Evolutionary conservation across 2,113 vertebrate species (phyloP), one percentile per base, ranked within the genome.

Genomic region (Ellobius talpinus): DNA sequence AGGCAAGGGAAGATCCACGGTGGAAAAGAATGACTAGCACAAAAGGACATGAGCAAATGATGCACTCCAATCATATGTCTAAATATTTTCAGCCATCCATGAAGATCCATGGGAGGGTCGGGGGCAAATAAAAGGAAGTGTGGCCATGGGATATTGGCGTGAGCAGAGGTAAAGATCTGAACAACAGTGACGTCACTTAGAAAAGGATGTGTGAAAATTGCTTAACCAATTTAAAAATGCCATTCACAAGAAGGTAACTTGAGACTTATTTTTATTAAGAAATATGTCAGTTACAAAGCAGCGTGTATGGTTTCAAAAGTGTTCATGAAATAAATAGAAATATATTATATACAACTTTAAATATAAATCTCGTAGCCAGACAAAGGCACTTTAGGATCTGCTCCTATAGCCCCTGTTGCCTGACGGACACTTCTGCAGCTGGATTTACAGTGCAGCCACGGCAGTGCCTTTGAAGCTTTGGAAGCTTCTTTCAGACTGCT

Each of bases 321-420:
- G 72, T 36, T 97, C 78, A 97, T 16, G 90, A 94, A 97, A 97
- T 98, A 98, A 98, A 91, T 98, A 97, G 94, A 93, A 88, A 88
- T 81, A 61, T n/a, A 91, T 70, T 95, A 77, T 29, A 84, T 70
- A 95, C 92, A 90, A 39, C 42, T 87, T 87, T 26, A 95, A 92
- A 87, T 45, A 82, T 47, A 47, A 16, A 72, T 78, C 5, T 72
- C 61, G 19, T 47, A 79, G 39, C 21, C 87, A 47, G 47, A 66
- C 61, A 91, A 72, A 93, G 26, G 12, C 33, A 68, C 24, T 58
- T 88, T 26, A 39, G 94, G 55, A 47, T 95, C 82, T 29, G 81
- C 42, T 96, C 52, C 19, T 12, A 81, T n/a, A 70, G 11, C n/a
- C 29, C 19, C 36, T 87, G 42, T 78, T 42, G 11, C 47, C 11